Evolutionary conservation across 2,113 vertebrate genomes (phyloP), one percentile per base, ranked within the genome.

Genomic region (Cebidichthys violaceus): DNA sequence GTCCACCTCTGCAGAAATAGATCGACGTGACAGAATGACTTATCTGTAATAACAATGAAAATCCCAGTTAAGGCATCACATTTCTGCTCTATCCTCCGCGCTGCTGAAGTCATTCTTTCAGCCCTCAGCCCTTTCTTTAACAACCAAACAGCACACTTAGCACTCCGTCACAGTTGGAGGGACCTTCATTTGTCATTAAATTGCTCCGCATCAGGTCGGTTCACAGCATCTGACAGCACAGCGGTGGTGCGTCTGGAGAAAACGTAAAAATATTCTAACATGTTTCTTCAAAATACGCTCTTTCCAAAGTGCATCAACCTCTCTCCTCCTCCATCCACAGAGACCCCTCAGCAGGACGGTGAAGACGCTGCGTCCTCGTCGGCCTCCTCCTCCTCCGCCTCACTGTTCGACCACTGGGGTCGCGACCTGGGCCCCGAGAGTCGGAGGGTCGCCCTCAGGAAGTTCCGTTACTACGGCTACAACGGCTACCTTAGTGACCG

Each of bases 401-500:
- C 97, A 0, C 96, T 99, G 29, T 99, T 99, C 72, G 94, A 94
- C 33, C 97, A 95, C 90, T 99, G 98, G 98, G 98, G 98, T 79
- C 97, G 95, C 72, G 97, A 99, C 78, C 95, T 99, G 8, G 97
- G 96, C 72, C 96, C 97, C 0, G 97, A 98, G 89, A 96, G 95
- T 66, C 92, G 96, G 27, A 94, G 96, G 4, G 72, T 95, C 0
- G 98, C 98, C 0, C 95, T 98, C 20, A 97, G 95, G 72, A 97
- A 97, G 80, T 99, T 99, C 92, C 97, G 97, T 89, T 99, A 98
- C 89, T 99, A 98, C 0, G 98, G 98, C 64, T 99, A 99, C 94
- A 99, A 99, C 0, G 95, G 97, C 29, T 99, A 98, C 94, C 96
- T 99, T 88, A 99, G 98, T 0, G 98, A 99, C 89, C 97, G 97